Conservation (phyloP, 2,113 vertebrate genomes). For the Semicossyphus pulcher region DNA sequence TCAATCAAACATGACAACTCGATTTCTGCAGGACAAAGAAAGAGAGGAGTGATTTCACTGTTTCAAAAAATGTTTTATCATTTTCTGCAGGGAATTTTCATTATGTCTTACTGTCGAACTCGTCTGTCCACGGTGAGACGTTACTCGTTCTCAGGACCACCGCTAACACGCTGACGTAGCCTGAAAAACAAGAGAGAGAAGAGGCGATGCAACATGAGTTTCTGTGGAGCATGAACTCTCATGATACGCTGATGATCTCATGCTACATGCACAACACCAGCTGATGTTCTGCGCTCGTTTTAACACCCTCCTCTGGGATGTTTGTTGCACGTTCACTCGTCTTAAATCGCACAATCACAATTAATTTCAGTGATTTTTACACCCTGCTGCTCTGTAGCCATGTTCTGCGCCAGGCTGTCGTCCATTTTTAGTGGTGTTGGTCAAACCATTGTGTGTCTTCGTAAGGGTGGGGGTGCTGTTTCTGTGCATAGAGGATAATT, state of each 20-base stretch:
- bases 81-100: neutral
- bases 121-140: constrained; percentile 89
- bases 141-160: constrained; percentile 90
- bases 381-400: constrained; percentile 23
- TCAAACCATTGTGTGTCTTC: constrained; percentile 67
- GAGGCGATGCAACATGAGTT: constrained; percentile 15
- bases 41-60: neutral
- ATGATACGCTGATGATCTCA: constrained; percentile 43
- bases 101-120: constrained; percentile 92
- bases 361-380: constrained; percentile 46
- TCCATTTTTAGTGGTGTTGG: constrained; percentile 76
- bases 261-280: constrained; percentile 32
- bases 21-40: constrained; percentile 78
- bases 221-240: constrained; percentile 41
- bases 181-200: constrained; percentile 78
- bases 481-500: constrained; percentile 76
- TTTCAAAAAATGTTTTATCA: neutral
- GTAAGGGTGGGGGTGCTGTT: constrained; percentile 60
- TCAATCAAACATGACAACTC: constrained; percentile 94
- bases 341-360: constrained; percentile 66
- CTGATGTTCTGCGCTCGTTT: constrained; percentile 31
- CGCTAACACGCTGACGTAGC: constrained; percentile 86
- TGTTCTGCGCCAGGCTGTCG: constrained; percentile 51
- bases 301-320: constrained; percentile 40
- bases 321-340: constrained; percentile 22